Evolutionary conservation across 1,140 invertebrate genomes (phyloP), one percentile per base, ranked within the genome.

Genomic region (Bathynomus jamesi): DNA sequence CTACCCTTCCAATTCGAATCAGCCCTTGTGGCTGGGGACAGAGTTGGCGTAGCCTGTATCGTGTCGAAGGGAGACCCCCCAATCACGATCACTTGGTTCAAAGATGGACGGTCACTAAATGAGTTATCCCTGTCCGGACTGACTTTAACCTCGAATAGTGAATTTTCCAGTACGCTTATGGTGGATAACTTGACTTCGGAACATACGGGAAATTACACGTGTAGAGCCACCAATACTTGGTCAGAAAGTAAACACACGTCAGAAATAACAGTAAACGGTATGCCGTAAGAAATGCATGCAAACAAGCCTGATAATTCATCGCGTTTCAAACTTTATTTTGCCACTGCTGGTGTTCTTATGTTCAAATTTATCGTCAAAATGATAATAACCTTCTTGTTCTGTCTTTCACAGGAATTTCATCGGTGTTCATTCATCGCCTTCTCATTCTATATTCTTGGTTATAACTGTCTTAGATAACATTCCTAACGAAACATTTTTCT

Each of bases 11-110:
- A 72, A 67, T 80, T 80, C 65, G 76, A 76, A 28, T 69, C 69
- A 32, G 78, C 71, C 53, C 73, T 80, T 25, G 78, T 76, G 24
- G 75, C 73, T 11, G 89, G 88, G 61, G 90, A 91, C 79, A 85
- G 90, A 32, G 89, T 89, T 46, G 89, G 87, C 46, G 83, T 91
- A 65, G 90, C 89, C 68, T 92, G 90, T 82, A 89, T 89, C 17
- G 88, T 91, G 73, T 89, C 88, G 69, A 89, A 90, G 79, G 91
- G 91, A 65, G 90, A 92, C 82, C 83, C 87, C 53, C 91, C 91
- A 11, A 81, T 93, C 76, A 87, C 86, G 29, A 89, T 92, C 73
- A 85, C 84, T 5, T 93, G 91, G 91, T 85, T 87, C 69, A 91
- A 91, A 83, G 89, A 92, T 78, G 87, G 87, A 65, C 84, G 86